Conservation (phyloP, 1,140 invertebrate genomes). For the Manduca sexta region DNA sequence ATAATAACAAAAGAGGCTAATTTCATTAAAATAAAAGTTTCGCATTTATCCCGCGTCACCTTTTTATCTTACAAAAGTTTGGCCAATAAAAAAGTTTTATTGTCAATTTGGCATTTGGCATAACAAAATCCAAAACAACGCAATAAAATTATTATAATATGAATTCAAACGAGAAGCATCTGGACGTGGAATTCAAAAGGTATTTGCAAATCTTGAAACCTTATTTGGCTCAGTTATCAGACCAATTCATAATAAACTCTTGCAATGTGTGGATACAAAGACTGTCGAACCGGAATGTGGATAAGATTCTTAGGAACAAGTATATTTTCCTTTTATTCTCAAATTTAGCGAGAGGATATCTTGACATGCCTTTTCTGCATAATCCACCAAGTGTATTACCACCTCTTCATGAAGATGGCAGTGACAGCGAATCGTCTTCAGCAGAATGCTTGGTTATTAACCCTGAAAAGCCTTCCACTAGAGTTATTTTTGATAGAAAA, state of each 20-base stretch:
- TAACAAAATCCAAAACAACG: slow-evolving; percentile 5
- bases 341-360: slow-evolving; percentile 43
- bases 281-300: slow-evolving; percentile 39
- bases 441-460: slow-evolving; percentile 45
- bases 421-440: slow-evolving; percentile 26
- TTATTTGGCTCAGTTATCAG: slow-evolving; percentile 39
- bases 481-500: slow-evolving; percentile 26
- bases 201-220: slow-evolving; percentile 52
- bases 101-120: slow-evolving; percentile 1
- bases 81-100: no score
- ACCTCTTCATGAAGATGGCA: slow-evolving; percentile 24
- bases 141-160: slow-evolving; percentile 24
- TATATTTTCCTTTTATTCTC: slow-evolving; percentile 51
- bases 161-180: slow-evolving; percentile 35
- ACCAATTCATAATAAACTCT: slow-evolving; percentile 36
- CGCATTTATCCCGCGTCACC: no score
- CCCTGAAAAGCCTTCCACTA: slow-evolving; percentile 25
- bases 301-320: slow-evolving; percentile 50
- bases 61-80: no score
- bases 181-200: slow-evolving; percentile 52
- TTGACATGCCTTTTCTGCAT: slow-evolving; percentile 46
- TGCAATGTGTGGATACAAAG: slow-evolving; percentile 55
- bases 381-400: slow-evolving; percentile 25
- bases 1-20: no score
- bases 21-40: no score